Evolutionary conservation across 2,113 vertebrate genomes (phyloP).

Genomic region (Lophius piscatorius): DNA sequence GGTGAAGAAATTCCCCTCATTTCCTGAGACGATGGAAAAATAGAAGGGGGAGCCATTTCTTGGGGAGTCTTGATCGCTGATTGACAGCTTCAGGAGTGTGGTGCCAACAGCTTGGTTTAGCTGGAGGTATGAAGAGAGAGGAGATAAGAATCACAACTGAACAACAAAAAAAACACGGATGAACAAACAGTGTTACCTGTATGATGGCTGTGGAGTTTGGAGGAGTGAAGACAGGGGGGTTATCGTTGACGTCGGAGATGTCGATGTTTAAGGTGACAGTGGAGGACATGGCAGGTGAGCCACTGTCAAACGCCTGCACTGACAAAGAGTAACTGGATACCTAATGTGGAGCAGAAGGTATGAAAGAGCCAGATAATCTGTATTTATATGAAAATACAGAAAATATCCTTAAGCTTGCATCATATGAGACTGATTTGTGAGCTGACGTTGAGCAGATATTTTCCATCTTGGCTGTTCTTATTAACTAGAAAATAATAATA

Average conservation of each 20-base stretch:
- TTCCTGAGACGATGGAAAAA: constrained; percentile 89
- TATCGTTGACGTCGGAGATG: constrained; percentile 95
- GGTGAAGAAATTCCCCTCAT: constrained; percentile 87
- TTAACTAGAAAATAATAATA: constrained; percentile 59
- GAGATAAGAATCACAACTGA: not conserved
- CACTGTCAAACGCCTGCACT: constrained; percentile 92
- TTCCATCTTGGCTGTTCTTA: constrained; percentile 35
- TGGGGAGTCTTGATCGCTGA: constrained; percentile 92
- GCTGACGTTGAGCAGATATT: constrained; percentile 44
- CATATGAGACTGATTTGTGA: constrained; percentile 25
- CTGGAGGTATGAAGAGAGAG: constrained; percentile 65
- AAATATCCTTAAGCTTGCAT: constrained; percentile 26
- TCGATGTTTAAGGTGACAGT: constrained; percentile 92
- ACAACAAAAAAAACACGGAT: not conserved
- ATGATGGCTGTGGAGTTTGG: constrained; percentile 90
- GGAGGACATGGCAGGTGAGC: constrained; percentile 89
- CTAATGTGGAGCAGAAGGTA: constrained; percentile 67
- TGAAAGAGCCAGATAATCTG: constrained; percentile 5
- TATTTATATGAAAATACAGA: constrained; percentile 22
- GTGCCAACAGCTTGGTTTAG: constrained; percentile 91
- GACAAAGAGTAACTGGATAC: constrained; percentile 91
- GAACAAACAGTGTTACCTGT: constrained; percentile 80
- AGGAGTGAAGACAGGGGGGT: constrained; percentile 89
- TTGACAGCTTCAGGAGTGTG: constrained; percentile 88
- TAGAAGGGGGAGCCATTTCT: constrained; percentile 93